These are phyloP conservation scores for Tromatobia lineatoria DNA, from an alignment of 2,888 invertebrate genomes.

Conservation along the genomic window DNA sequence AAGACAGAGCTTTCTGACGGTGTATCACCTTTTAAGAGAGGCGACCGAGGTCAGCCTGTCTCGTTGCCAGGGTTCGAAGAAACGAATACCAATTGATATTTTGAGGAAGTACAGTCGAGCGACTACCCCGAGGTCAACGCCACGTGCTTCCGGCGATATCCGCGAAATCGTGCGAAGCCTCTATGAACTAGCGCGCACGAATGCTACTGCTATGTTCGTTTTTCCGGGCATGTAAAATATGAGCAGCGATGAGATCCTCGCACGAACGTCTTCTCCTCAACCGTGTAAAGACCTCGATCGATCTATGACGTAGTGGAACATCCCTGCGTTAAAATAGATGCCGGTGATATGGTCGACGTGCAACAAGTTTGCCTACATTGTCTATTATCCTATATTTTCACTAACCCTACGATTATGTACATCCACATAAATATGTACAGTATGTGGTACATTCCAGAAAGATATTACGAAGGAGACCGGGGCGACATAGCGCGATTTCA, in stretches of 20 bases:
- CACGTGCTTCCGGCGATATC: slow-evolving; percentile 59
- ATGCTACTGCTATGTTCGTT: not conserved
- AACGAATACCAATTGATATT: slow-evolving; percentile 20
- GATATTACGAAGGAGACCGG: not conserved
- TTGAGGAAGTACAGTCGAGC: slow-evolving; percentile 12
- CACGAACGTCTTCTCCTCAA: slow-evolving; percentile 21
- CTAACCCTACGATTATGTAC: not conserved
- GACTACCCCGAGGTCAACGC: slow-evolving; percentile 28
- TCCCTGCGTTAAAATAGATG: slow-evolving; percentile 54
- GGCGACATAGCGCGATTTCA: not conserved
- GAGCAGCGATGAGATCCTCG: not conserved
- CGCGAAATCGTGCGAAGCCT: slow-evolving; percentile 19
- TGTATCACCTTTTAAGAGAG: not conserved
- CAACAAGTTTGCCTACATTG: slow-evolving; percentile 61
- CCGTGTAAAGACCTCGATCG: slow-evolving; percentile 48
- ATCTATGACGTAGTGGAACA: slow-evolving; percentile 45
- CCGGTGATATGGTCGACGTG: slow-evolving; percentile 39
- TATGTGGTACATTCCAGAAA: not conserved
- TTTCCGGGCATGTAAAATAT: not conserved
- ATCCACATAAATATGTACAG: not conserved
- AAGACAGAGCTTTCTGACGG: too few species aligned
- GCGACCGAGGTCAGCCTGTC: not conserved
- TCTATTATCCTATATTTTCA: not conserved
- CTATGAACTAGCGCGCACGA: not conserved
- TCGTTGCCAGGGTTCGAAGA: not conserved